Evolutionary conservation across 2,888 invertebrate species (phyloP).

Genomic region (Congeria kusceri): DNA sequence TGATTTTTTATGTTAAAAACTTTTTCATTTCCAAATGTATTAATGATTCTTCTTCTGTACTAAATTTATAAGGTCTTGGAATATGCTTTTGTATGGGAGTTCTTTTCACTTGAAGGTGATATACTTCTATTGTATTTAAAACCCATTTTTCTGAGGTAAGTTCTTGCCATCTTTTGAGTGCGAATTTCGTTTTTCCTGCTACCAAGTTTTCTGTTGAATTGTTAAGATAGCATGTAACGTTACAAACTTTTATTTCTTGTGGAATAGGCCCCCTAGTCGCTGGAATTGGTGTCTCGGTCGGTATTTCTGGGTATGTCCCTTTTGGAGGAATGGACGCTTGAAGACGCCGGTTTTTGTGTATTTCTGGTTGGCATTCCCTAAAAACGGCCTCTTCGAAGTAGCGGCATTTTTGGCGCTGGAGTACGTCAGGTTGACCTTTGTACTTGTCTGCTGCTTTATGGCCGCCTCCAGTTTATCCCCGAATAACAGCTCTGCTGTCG

Average conservation of each 20-base stretch:
- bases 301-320: background rate
- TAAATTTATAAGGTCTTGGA: constrained; percentile 9
- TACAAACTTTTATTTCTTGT: background rate
- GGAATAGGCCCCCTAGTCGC: background rate
- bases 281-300: background rate
- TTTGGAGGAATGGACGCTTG: background rate
- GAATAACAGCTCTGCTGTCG: constrained; percentile 8
- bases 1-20: constrained; percentile 5
- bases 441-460: background rate
- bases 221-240: background rate
- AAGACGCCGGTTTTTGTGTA: background rate
- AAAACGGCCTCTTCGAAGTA: constrained; percentile 11
- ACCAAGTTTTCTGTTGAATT: constrained; percentile 19
- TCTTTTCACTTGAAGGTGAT: constrained; percentile 10
- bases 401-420: background rate
- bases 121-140: constrained; percentile 11
- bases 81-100: constrained; percentile 2
- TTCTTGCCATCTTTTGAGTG: constrained; percentile 1
- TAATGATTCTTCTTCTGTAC: constrained; percentile 10
- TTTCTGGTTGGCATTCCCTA: constrained; percentile 3
- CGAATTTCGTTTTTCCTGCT: constrained; percentile 24
- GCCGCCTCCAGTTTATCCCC: constrained; percentile 11
- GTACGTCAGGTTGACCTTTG: background rate
- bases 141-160: constrained; percentile 19
- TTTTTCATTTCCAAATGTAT: constrained; percentile 13